Percentiles rank a stretch among this genome's conserved stretches.
Evolutionary conservation across 2,113 vertebrate genomes (phyloP).

Genomic region (Natator depressus): DNA sequence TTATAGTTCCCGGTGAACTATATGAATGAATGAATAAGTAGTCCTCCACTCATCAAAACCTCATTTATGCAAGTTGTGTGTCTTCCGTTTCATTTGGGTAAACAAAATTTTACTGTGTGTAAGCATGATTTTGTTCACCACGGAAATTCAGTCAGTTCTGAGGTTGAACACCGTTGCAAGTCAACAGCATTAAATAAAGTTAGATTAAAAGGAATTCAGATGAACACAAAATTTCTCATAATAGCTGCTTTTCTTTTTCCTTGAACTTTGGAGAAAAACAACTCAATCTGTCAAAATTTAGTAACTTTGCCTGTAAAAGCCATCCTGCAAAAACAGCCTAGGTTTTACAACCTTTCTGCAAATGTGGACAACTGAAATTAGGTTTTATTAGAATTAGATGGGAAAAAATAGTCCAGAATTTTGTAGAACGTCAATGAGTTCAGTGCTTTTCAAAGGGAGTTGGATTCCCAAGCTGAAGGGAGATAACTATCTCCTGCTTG

Average conservation of each 20-base stretch:
- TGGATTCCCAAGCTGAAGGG: too few relatives aligned
- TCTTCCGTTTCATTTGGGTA: background rate
- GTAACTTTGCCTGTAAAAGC: background rate
- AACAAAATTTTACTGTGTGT: rapidly evolving
- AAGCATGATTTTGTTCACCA: background rate
- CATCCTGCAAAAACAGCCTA: background rate
- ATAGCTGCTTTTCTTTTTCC: background rate
- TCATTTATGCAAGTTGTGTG: background rate
- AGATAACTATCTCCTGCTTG: too few relatives aligned
- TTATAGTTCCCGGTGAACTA: background rate
- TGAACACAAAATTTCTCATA: background rate
- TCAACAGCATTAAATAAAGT: background rate
- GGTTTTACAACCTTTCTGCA: background rate
- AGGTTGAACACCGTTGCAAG: background rate
- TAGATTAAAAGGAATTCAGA: background rate
- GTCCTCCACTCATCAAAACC: background rate
- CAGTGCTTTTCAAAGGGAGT: background rate
- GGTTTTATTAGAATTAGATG: background rate
- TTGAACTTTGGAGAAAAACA: background rate
- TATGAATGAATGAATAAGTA: background rate
- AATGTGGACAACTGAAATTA: background rate
- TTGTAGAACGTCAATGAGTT: background rate
- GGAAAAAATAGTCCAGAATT: background rate
- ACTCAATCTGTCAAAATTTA: background rate
- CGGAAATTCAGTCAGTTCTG: background rate